Conservation (phyloP, 2,113 vertebrate species). For the Urocolius indicus region DNA sequence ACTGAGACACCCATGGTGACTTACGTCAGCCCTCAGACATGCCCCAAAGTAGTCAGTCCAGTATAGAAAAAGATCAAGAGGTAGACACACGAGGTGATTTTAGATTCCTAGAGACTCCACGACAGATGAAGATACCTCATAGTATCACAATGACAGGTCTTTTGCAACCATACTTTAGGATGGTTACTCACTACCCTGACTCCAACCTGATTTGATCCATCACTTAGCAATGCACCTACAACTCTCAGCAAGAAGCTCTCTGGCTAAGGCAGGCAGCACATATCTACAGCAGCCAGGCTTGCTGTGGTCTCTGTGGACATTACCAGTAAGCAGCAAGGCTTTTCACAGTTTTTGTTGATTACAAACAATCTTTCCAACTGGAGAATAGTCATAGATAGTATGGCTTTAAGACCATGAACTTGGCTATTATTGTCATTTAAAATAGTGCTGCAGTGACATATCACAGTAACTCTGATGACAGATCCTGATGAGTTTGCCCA, state of each 20-base stretch:
- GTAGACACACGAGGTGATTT: not conserved
- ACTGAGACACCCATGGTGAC: not conserved
- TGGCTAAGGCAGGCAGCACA: not conserved
- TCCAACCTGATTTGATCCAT: too few relatives aligned
- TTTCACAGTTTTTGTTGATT: not conserved
- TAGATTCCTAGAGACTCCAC: not conserved
- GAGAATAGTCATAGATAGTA: not conserved
- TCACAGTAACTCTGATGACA: not conserved
- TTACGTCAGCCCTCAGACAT: not conserved
- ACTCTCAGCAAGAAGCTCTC: not conserved
- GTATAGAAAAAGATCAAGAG: not conserved
- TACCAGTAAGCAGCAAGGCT: not conserved
- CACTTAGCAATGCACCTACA: not conserved
- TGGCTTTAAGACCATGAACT: rapidly evolving
- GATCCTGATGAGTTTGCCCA: not conserved
- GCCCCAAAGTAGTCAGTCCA: not conserved
- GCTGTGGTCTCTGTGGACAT: not conserved
- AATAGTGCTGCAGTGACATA: not conserved
- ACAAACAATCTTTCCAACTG: not conserved
- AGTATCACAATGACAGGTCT: rapidly evolving
- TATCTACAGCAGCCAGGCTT: not conserved
- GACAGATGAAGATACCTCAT: not conserved
- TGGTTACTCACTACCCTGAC: not conserved
- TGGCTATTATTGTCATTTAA: not conserved
- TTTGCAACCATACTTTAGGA: not conserved